phyloP scores from a whole-genome alignment of 1,140 invertebrate species.

The Tigriopus japonicus region DNA sequence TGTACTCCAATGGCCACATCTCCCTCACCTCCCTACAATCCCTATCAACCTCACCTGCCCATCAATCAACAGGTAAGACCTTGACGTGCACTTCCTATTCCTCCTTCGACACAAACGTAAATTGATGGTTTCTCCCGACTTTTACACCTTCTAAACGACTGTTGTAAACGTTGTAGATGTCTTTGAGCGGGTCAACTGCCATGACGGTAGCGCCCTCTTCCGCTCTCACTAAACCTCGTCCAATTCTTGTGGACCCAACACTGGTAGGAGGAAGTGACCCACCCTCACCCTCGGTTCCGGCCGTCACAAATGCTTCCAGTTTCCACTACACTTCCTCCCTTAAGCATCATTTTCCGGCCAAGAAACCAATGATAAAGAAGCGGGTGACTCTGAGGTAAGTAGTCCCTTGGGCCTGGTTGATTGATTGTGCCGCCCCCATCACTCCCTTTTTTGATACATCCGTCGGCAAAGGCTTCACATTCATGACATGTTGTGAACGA shows the following conservation, averaged over 20 bases:
- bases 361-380: constrained; percentile 4
- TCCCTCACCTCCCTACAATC: constrained; percentile 2
- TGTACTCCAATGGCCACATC: constrained; percentile 13
- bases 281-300: neutral
- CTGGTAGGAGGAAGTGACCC: neutral
- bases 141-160: neutral
- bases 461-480: no score
- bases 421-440: no score
- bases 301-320: neutral
- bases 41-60: neutral
- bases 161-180: neutral
- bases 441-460: no score
- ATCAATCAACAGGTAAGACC: constrained; percentile 3
- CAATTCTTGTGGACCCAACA: neutral
- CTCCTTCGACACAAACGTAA: no score
- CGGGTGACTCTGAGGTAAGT: constrained; percentile 10
- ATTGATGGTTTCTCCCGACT: no score
- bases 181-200: neutral
- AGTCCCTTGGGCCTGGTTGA: no score
- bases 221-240: neutral
- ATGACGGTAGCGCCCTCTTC: neutral
- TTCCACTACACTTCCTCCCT: neutral
- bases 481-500: no score
- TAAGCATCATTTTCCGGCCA: neutral
- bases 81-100: neutral